These are phyloP conservation scores for Pteruthius melanotis DNA, from an alignment of 2,113 vertebrate species.

Conservation along the genomic window DNA sequence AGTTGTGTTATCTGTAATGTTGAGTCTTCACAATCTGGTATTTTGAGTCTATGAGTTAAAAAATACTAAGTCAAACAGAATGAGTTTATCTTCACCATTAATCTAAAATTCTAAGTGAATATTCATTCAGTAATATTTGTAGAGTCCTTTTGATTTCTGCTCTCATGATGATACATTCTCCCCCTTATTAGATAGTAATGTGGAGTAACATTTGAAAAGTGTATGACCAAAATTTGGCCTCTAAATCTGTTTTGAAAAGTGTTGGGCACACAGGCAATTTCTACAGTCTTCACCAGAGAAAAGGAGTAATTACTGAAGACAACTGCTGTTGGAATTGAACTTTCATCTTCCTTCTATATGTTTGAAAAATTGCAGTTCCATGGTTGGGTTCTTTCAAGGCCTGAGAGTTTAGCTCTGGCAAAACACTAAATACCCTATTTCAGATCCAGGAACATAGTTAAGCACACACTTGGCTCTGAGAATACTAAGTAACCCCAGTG, in stretches of 20 bases:
- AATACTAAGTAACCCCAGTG: neutral
- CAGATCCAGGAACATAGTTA: neutral
- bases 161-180: neutral
- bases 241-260: neutral
- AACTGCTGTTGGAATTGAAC: neutral
- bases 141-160: neutral
- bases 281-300: neutral
- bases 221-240: neutral
- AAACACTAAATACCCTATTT: neutral
- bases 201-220: neutral
- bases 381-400: neutral
- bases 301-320: neutral
- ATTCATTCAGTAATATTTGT: neutral
- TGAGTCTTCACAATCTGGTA: conserved; percentile 40
- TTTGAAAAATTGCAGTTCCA: neutral
- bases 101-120: neutral
- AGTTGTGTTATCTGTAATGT: conserved; percentile 66
- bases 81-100: neutral
- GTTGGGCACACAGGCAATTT: neutral
- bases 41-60: conserved; percentile 12
- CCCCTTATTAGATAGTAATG: neutral
- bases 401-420: neutral
- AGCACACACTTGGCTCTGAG: neutral
- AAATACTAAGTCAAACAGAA: conserved; percentile 26
- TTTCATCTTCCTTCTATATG: neutral